Evolutionary conservation across 1,140 invertebrate species (phyloP), one percentile per base, ranked within the genome.

Genomic region (Neoseiulus cucumeris): DNA sequence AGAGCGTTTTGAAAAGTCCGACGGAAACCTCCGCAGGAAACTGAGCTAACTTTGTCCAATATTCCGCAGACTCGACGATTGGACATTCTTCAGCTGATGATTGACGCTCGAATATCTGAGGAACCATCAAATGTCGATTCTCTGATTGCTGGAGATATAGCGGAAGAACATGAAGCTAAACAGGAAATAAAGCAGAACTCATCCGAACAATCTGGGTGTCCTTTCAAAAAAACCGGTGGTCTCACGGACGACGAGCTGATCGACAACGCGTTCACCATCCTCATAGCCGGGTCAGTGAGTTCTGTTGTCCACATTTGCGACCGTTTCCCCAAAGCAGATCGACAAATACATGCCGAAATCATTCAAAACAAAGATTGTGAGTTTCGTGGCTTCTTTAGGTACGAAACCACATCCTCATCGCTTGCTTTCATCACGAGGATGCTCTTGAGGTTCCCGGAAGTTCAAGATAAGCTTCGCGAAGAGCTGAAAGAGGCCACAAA

Each of bases 231-330:
- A 59, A 1, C 51, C 4, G 22, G 33, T 2, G 22, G 17, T 4
- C 51, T 59, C n/a, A 67, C 64, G 1, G 66, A 67, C 22, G 33
- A 42, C 4, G 74, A 75, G 41, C 72, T 80, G 39, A 71, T 77
- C 25, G 74, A 72, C 4, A 76, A 79, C 51, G 73, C 74, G 14
- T 72, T 76, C 65, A 65, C 79, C 0, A 77, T 80, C 66, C 66
- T 80, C 22, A 64, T 79, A 7, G 79, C 76, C 9, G 78, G 78
- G 51, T 59, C 14, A 59, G 51, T 2, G 4, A n/a, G n/a, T 6
- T 9, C 33, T 39, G 4, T 4, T 39, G 4, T 39, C 9, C 4
- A n/a, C n/a, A n/a, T n/a, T 39, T 9, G 4, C n/a, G n/a, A n/a
- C n/a, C n/a, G 33, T 6, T 39, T 9, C 33, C 33, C n/a, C n/a